phyloP scores from a whole-genome alignment of 2,113 vertebrate species.

The Rhineura floridana region DNA sequence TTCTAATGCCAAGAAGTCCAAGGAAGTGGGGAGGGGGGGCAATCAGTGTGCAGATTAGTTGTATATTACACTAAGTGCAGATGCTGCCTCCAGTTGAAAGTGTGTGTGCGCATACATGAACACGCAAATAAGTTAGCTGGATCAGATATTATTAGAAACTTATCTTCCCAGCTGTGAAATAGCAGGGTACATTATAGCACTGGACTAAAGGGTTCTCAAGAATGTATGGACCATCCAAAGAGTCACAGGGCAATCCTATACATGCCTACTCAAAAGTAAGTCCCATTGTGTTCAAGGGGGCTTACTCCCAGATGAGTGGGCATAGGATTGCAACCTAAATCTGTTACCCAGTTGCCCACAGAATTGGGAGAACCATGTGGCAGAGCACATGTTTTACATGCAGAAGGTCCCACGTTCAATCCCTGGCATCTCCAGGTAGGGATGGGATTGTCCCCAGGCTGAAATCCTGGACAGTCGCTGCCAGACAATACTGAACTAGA shows the following conservation, averaged over 20 bases:
- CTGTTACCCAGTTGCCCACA: neutral
- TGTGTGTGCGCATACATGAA: neutral
- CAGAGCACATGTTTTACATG: too few species aligned
- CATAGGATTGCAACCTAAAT: neutral
- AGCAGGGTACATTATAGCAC: neutral
- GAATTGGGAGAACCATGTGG: too few species aligned
- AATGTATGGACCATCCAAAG: neutral
- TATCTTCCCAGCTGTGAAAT: neutral
- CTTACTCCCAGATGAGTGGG: neutral
- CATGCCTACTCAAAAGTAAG: neutral
- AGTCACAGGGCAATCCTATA: neutral
- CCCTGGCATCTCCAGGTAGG: too few species aligned
- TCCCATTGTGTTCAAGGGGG: neutral
- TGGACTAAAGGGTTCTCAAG: neutral
- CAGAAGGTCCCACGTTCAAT: too few species aligned
- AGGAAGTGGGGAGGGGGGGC: neutral
- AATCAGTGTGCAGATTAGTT: neutral
- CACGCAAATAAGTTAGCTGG: neutral
- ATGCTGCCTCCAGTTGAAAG: neutral
- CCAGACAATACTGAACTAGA: too few species aligned
- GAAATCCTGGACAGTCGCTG: too few species aligned
- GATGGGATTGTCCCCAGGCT: neutral
- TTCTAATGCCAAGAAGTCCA: neutral
- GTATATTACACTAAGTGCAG: neutral
- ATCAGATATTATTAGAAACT: neutral